Evolutionary conservation across 2,113 vertebrate species (phyloP), one percentile per base, ranked within the genome.

Genomic region (Rhagologus leucostigma): DNA sequence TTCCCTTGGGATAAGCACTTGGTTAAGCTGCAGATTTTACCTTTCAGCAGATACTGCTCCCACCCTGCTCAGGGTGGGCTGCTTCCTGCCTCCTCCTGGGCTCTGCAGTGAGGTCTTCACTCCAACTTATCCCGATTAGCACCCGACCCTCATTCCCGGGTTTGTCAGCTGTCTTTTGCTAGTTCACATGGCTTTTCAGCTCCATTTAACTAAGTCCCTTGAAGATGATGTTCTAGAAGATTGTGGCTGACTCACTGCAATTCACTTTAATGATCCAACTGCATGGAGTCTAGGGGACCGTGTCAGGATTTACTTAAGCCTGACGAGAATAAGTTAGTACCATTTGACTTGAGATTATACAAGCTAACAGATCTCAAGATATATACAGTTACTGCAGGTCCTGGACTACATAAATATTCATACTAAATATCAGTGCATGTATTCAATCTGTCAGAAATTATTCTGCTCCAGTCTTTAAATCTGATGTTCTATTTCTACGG

Each of bases 281-380:
- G 84, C 71, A n/a, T 5, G 29, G 83, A 92, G 24, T 44, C 50
- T 39, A 90, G 47, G 90, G 67, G 53, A 87, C 79, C 0, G 0
- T 35, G 83, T 57, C 92, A 81, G 35, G 83, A 93, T 92, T 90
- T 86, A 92, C 92, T 77, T 95, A 90, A 93, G 68, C 55, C 73
- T 92, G 90, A 33, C 13, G 21, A 89, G 90, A 89, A 81, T 70
- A 86, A 81, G 50, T 63, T 90, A 84, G 55, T 55, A 39, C 68
- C 16, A 3, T 84, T 84, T 95, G 59, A 78, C 52, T 95, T 67
- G 33, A 84, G 64, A 95, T 93, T 70, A 89, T 20, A 65, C 52
- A 78, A 63, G 33, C 52, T 67, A 87, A 89, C 71, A 71, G 42
- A 88, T 78, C 79, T 78, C 50, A 68, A 88, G 26, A 78, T 11